Evolutionary conservation across 2,113 vertebrate species (phyloP).

Genomic region (Siniperca knerii): DNA sequence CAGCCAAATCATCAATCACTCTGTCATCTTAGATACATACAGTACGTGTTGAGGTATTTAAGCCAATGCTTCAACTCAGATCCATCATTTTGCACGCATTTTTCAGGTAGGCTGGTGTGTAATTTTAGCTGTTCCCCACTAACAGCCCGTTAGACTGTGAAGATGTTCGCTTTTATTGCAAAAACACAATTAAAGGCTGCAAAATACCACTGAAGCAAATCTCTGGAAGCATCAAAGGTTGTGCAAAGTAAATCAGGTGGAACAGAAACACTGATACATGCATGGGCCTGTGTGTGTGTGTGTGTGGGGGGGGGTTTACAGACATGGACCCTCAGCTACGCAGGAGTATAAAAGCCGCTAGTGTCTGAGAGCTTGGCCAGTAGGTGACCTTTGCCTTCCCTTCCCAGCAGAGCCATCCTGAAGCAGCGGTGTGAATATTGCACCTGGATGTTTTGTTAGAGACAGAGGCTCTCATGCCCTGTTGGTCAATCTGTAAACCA

Average conservation of each 20-base stretch:
- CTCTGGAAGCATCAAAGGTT: slow-evolving; percentile 33
- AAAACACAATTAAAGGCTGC: slow-evolving; percentile 57
- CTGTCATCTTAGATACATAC: slow-evolving; percentile 33
- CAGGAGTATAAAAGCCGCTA: slow-evolving; percentile 72
- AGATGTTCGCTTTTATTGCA: slow-evolving; percentile 46
- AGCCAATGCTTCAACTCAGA: slow-evolving; percentile 1
- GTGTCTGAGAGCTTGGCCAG: slow-evolving; percentile 69
- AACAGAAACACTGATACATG: slow-evolving; percentile 47
- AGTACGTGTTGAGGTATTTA: slow-evolving; percentile 30
- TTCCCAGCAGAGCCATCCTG: slow-evolving; percentile 74
- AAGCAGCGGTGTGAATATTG: slow-evolving; percentile 78
- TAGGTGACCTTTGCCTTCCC: slow-evolving; percentile 72
- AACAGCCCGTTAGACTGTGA: slow-evolving; percentile 5
- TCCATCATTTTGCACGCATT: slow-evolving; percentile 8
- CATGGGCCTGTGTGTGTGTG: slow-evolving; percentile 49
- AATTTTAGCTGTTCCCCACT: slow-evolving; percentile 47
- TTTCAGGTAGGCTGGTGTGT: slow-evolving; percentile 29
- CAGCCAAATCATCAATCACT: slow-evolving; percentile 40
- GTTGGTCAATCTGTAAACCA: slow-evolving; percentile 69
- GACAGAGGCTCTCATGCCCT: slow-evolving; percentile 74
- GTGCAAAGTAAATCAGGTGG: slow-evolving; percentile 33
- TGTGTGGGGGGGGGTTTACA: slow-evolving; percentile 11
- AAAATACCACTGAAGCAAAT: slow-evolving; percentile 45
- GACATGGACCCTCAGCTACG: slow-evolving; percentile 40
- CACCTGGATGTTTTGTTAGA: slow-evolving; percentile 82